Conservation (phyloP, 2,113 vertebrate species). For the Nyctibius bracteatus region DNA sequence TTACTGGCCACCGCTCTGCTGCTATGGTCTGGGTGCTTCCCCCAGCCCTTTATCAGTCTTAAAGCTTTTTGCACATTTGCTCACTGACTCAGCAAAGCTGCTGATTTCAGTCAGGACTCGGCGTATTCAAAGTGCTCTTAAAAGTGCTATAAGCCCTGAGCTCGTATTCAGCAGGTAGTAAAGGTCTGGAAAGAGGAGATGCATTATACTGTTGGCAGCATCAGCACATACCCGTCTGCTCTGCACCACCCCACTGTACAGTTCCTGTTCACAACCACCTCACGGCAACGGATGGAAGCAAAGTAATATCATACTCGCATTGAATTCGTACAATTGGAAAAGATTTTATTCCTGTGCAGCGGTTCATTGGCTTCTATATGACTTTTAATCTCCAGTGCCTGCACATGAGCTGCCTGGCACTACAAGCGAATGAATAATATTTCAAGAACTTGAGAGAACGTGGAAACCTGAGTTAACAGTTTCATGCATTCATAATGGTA, state of each 20-base stretch:
- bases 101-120: not conserved
- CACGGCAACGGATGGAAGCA: not conserved
- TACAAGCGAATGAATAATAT: not conserved
- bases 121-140: not conserved
- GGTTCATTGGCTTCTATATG: not conserved
- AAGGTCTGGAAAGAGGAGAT: not conserved
- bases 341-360: not conserved
- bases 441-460: not conserved
- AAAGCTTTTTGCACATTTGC: not conserved
- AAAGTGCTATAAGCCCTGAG: not conserved
- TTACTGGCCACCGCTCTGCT: not conserved
- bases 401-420: not conserved
- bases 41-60: not conserved
- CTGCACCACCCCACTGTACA: not conserved
- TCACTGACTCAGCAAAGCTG: not conserved
- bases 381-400: not conserved
- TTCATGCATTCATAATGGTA: not conserved
- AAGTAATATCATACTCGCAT: not conserved
- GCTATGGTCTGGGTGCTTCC: fast-evolving
- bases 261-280: not conserved
- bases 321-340: not conserved
- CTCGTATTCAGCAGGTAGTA: not conserved
- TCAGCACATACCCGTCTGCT: fast-evolving
- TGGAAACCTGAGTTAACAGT: not conserved
- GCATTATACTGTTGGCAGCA: not conserved